Evolutionary conservation across 2,888 invertebrate species (phyloP).

Genomic region (Tachina fera): DNA sequence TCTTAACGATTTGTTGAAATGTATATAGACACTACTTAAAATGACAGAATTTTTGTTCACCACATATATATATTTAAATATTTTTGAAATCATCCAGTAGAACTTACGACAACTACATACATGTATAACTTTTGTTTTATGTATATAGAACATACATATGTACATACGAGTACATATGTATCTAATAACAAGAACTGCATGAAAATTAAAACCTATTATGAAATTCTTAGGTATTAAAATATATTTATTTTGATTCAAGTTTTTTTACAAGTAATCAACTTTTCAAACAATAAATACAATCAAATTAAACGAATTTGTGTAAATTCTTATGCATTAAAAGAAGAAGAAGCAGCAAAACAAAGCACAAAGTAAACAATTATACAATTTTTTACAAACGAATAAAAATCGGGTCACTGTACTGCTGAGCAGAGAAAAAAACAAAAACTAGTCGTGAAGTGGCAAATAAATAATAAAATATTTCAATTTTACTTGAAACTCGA

Average conservation of each 20-base stretch:
- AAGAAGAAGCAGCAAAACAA: not conserved
- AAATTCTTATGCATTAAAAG: constrained; percentile 11
- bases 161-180: not conserved
- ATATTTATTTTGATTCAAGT: constrained; percentile 13
- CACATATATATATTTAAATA: too few species aligned
- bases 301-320: constrained; percentile 40
- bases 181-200: constrained; percentile 1
- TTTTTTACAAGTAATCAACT: constrained; percentile 31
- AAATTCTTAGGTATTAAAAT: constrained; percentile 23
- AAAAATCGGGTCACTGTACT: constrained; percentile 64
- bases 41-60: too few species aligned
- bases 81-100: too few species aligned
- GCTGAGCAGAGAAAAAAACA: constrained; percentile 25
- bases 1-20: too few species aligned
- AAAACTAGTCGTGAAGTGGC: not conserved
- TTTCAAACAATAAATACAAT: constrained; percentile 8
- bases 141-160: too few species aligned
- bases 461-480: too few species aligned
- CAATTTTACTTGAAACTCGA: too few species aligned
- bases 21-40: too few species aligned
- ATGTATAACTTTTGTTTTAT: too few species aligned
- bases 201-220: constrained; percentile 8
- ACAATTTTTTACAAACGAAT: constrained; percentile 7
- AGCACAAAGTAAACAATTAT: constrained; percentile 16
- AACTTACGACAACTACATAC: too few species aligned